Conservation (phyloP, 1,140 invertebrate genomes). For the Bombus consobrinus region DNA sequence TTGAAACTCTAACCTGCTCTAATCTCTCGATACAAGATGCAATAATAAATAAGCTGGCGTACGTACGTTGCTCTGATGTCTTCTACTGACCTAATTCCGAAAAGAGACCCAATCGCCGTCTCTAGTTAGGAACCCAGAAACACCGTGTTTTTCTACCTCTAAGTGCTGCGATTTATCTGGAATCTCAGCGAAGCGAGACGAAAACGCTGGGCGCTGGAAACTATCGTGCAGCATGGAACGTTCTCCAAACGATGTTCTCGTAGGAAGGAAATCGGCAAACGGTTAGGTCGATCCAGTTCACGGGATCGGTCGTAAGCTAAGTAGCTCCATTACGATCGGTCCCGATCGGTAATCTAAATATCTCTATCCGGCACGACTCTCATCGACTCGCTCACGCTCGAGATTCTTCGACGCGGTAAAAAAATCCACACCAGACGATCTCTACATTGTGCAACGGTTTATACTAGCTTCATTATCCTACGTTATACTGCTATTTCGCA, state of each 20-base stretch:
- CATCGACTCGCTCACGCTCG: slow-evolving; percentile 37
- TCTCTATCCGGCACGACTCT: slow-evolving; percentile 45
- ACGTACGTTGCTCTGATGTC: too few relatives aligned
- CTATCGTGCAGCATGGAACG: not conserved
- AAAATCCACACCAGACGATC: not conserved
- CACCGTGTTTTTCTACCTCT: not conserved
- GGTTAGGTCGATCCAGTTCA: slow-evolving; percentile 8
- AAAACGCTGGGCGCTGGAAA: not conserved
- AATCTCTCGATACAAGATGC: too few relatives aligned
- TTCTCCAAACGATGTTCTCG: not conserved
- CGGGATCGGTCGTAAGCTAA: slow-evolving; percentile 39
- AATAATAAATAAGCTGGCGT: too few relatives aligned
- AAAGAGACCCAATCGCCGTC: too few relatives aligned
- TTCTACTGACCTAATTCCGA: too few relatives aligned
- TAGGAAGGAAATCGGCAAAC: slow-evolving; percentile 14
- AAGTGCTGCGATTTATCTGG: not conserved
- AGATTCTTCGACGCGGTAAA: not conserved
- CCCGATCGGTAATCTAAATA: slow-evolving; percentile 44
- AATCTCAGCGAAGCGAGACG: not conserved
- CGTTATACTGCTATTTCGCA: not conserved
- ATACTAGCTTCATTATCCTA: not conserved
- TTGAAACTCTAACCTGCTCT: too few relatives aligned
- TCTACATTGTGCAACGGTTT: not conserved
- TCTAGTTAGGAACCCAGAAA: not conserved
- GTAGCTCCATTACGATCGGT: slow-evolving; percentile 34